Evolutionary conservation across 2,113 vertebrate species (phyloP).

Genomic region (Stigmatopora argus): DNA sequence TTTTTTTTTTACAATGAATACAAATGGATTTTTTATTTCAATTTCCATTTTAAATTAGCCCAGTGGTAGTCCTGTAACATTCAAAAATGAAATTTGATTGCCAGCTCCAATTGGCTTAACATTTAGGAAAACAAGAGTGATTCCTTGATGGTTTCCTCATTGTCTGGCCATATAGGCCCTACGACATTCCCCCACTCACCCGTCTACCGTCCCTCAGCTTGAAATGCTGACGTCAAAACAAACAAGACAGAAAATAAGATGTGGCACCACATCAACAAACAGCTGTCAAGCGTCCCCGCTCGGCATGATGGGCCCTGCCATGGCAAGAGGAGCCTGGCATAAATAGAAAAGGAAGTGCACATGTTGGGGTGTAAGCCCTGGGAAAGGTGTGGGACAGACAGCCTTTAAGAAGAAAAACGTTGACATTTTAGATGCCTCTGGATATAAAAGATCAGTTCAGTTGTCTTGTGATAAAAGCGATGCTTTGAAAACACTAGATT

Average conservation of each 20-base stretch:
- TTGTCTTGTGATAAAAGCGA: constrained; percentile 8
- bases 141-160: constrained; percentile 14
- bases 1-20: no score
- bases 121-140: constrained; percentile 20
- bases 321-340: constrained; percentile 38
- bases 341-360: constrained; percentile 56
- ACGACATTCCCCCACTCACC: constrained; percentile 23
- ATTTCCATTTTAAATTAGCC: not conserved
- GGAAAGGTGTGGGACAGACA: constrained; percentile 52
- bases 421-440: constrained; percentile 23
- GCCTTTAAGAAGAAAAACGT: constrained; percentile 49
- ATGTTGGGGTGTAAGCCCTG: constrained; percentile 53
- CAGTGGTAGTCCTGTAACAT: not conserved
- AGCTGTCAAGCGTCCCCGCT: constrained; percentile 58
- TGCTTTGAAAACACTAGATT: not conserved
- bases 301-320: constrained; percentile 41
- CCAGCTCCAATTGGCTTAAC: constrained; percentile 19
- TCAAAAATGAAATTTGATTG: not conserved
- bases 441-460: constrained; percentile 33
- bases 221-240: constrained; percentile 59
- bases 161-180: constrained; percentile 35
- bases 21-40: no score
- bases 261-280: constrained; percentile 60
- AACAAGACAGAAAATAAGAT: constrained; percentile 64
- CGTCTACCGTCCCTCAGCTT: not conserved